Percentiles rank a stretch among this genome's conserved stretches.
These are phyloP conservation scores for Dynastes tityus DNA, from an alignment of 2,888 invertebrate genomes.

Conservation along the genomic window DNA sequence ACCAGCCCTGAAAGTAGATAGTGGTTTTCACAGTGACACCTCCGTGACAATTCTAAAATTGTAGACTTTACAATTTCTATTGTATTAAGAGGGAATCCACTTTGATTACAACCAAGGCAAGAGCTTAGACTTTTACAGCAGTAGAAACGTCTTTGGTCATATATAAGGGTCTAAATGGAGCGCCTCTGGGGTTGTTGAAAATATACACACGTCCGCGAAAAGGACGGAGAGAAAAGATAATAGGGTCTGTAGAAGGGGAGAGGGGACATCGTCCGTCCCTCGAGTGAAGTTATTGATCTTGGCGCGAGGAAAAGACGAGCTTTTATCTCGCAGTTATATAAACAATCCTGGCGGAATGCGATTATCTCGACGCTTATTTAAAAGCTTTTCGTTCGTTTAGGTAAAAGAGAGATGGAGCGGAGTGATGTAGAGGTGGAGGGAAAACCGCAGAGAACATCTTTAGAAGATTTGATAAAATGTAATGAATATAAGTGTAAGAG, in stretches of 20 bases:
- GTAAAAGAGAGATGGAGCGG: background rate
- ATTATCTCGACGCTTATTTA: constrained; percentile 26
- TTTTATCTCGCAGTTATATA: constrained; percentile 56
- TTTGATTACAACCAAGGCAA: too few species aligned
- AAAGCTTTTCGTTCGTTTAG: constrained; percentile 27
- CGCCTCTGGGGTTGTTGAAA: background rate
- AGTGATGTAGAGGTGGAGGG: background rate
- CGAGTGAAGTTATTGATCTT: constrained; percentile 59
- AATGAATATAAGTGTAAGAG: too few species aligned
- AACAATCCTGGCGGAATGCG: constrained; percentile 54
- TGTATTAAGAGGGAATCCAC: too few species aligned
- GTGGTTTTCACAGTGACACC: too few species aligned
- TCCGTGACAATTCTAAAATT: too few species aligned
- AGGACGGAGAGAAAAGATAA: constrained; percentile 28
- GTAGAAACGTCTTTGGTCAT: too few species aligned
- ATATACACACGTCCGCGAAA: constrained; percentile 21
- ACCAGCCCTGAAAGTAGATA: too few species aligned
- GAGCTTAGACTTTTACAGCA: background rate
- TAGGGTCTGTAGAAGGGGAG: background rate
- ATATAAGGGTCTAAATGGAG: background rate
- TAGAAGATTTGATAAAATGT: too few species aligned
- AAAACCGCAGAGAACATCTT: too few species aligned
- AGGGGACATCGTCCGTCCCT: constrained; percentile 54
- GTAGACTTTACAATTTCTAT: too few species aligned
- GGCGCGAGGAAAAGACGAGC: constrained; percentile 48